A percentile compares a stretch with the other conserved stretches of the same genome.
phyloP scores from a whole-genome alignment of 2,888 invertebrate genomes.

The Timema podura region DNA sequence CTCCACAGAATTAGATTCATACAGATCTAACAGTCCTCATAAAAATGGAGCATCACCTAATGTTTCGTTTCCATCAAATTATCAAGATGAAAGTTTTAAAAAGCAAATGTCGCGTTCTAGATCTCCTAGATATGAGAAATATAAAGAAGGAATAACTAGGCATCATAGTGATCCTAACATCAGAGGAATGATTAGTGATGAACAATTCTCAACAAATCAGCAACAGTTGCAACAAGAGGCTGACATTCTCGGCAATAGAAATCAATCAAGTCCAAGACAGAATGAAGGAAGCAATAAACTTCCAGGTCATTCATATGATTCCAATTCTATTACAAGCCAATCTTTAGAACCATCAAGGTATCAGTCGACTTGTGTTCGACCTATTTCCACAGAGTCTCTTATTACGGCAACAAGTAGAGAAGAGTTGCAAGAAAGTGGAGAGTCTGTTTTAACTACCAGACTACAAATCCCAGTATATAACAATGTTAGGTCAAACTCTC shows the following conservation, averaged over 20 bases:
- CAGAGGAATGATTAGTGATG: slow-evolving; percentile 26
- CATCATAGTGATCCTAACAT: slow-evolving; percentile 29
- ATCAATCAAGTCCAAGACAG: slow-evolving; percentile 7
- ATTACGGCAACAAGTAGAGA: slow-evolving; percentile 29
- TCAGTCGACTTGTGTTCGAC: slow-evolving; percentile 25
- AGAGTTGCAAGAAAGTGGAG: slow-evolving; percentile 40
- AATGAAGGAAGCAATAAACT: no score
- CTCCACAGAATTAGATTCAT: no score
- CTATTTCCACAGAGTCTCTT: slow-evolving; percentile 29
- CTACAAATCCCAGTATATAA: slow-evolving; percentile 44
- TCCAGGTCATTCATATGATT: no score
- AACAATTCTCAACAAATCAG: slow-evolving; percentile 24
- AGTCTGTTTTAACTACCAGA: slow-evolving; percentile 46
- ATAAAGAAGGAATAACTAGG: slow-evolving; percentile 1
- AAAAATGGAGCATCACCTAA: no score
- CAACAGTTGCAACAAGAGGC: slow-evolving; percentile 14
- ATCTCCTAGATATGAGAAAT: not conserved
- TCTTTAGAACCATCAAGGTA: not conserved
- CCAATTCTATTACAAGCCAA: no score
- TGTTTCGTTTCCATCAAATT: no score
- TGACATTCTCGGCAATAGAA: no score
- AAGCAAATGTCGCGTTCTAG: slow-evolving; percentile 4
- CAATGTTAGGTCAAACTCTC: slow-evolving; percentile 21
- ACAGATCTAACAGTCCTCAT: no score
- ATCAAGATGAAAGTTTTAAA: no score